Base-by-base conservation (phyloP, 1,140 invertebrate species). In the Elymnias hypermnestra region DNA sequence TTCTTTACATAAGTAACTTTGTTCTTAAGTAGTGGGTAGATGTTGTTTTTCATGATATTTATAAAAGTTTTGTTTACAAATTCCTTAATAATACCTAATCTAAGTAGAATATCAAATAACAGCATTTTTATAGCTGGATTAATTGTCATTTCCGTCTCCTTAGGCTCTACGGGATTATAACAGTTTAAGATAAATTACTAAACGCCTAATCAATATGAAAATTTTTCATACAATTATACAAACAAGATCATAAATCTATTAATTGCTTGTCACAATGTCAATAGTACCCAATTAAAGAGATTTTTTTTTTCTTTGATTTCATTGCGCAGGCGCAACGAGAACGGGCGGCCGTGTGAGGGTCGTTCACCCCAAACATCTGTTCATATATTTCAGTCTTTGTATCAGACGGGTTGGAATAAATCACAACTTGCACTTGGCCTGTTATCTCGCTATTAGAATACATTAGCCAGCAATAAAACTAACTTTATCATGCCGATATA, bases 311-410 rank as follows among this genome's bases (percentile, higher is more conserved):
- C 53, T 41, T 56, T 53, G 50, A 62, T 64, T 61, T 48, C 43
- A 61, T 53, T 67, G 70, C 64, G 65, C 62, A 53, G 58, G 60
- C 65, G 69, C 71, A 64, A 58, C 54, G 38, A 42, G 43, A 48
- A 45, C 50, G 57, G 63, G 51, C 51, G 53, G 44, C 46, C 54
- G 57, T 46, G 36, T 29, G n/a, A 31, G 53, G 69, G 57, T 81
- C 77, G 46, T 79, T 81, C 68, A 81, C 64, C 74, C 69, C 48
- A 48, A 83, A 79, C 79, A 83, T 83, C 76, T 83, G 79, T 76
- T 83, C 68, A 52, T 57, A 79, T 70, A 77, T 83, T 81, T 81
- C 63, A 72, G 57, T 62, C 54, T 69, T 77, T 5, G 33, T 36
- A 75, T 73, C 67, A 69, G 62, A 53, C 52, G 55, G 53, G 48